Percentiles rank a stretch among this genome's conserved stretches.
phyloP scores from a whole-genome alignment of 2,888 invertebrate genomes.

The Macrophya annulata region DNA sequence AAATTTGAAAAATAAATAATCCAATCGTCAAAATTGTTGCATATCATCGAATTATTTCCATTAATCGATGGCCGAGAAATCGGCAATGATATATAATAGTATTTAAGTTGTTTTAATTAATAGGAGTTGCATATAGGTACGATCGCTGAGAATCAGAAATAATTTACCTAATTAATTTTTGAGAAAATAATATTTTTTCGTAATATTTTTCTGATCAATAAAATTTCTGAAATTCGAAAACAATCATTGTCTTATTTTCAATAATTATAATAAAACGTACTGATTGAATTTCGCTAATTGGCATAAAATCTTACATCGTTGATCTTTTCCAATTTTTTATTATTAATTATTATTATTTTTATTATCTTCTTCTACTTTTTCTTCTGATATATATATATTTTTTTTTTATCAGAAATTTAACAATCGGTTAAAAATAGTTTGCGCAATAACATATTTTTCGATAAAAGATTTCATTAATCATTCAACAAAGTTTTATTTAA shows the following conservation, averaged over 20 bases:
- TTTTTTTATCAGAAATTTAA: too few relatives aligned
- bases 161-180: background rate
- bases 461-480: too few relatives aligned
- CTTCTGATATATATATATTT: too few relatives aligned
- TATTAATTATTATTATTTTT: too few relatives aligned
- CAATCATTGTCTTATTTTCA: background rate
- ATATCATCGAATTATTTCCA: background rate
- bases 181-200: background rate
- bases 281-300: background rate
- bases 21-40: constrained; percentile 8
- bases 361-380: too few relatives aligned
- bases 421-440: too few relatives aligned
- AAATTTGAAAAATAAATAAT: background rate
- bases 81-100: background rate
- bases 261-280: background rate
- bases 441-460: too few relatives aligned
- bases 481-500: too few relatives aligned
- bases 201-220: background rate
- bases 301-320: too few relatives aligned
- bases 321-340: too few relatives aligned
- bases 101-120: background rate
- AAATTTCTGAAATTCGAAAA: background rate
- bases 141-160: background rate
- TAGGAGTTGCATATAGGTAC: background rate
- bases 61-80: background rate